Evolutionary conservation across 2,797 vertebrate genomes (phyloP).

Genomic region (Cyprinodon diabolis): DNA sequence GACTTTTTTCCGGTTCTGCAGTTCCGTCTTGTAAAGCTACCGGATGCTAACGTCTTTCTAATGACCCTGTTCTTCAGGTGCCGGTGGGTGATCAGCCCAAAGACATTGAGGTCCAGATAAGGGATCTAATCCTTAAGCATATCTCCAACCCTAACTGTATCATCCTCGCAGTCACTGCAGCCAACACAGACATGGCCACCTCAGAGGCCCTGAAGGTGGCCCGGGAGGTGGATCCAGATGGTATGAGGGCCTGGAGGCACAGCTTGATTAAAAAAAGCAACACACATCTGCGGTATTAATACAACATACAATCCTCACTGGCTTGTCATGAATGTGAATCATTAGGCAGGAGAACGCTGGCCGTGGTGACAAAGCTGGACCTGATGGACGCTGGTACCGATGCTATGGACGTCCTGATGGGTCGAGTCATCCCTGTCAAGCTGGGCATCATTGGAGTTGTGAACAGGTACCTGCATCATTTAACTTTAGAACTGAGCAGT

Average conservation of each 20-base stretch:
- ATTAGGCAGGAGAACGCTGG: slow-evolving; percentile 94
- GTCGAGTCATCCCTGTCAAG: slow-evolving; percentile 97
- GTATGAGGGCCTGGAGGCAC: slow-evolving; percentile 65
- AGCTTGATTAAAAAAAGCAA: not conserved
- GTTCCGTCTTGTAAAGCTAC: slow-evolving; percentile 22
- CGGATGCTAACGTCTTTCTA: slow-evolving; percentile 18
- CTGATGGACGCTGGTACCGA: slow-evolving; percentile 99
- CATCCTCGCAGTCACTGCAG: slow-evolving; percentile 96
- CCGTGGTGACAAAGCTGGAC: slow-evolving; percentile 98
- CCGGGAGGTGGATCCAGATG: slow-evolving; percentile 95
- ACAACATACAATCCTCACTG: not conserved
- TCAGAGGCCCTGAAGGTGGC: slow-evolving; percentile 98
- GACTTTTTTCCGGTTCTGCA: not conserved
- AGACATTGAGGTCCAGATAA: slow-evolving; percentile 97
- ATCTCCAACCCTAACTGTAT: slow-evolving; percentile 99
- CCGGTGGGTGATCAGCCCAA: slow-evolving; percentile 97
- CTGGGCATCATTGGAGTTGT: slow-evolving; percentile 98
- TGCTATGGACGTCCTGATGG: slow-evolving; percentile 98
- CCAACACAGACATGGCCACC: slow-evolving; percentile 99
- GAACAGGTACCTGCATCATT: slow-evolving; percentile 85
- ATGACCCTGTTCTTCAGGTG: slow-evolving; percentile 79
- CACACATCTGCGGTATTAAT: too few species aligned
- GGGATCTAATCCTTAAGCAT: slow-evolving; percentile 94
- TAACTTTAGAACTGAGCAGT: too few species aligned
- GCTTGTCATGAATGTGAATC: slow-evolving; percentile 4